Conservation (phyloP, 2,113 vertebrate species). For the Cariama cristata region DNA sequence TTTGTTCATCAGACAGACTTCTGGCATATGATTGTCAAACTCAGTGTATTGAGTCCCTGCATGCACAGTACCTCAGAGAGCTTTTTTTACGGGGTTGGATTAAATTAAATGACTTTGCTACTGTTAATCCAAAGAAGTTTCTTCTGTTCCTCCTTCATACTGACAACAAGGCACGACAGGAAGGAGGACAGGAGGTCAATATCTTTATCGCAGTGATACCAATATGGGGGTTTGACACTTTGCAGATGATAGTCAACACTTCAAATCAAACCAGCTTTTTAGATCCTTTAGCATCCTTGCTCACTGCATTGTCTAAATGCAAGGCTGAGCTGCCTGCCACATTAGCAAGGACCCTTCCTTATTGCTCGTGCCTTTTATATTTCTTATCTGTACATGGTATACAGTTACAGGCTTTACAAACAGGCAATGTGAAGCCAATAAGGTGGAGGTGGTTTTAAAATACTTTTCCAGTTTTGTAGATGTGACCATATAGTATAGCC, state of each 20-base stretch:
- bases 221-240: background rate
- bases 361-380: background rate
- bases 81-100: background rate
- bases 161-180: background rate
- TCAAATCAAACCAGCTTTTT: background rate
- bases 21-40: background rate
- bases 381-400: background rate
- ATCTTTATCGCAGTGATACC: background rate
- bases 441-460: background rate
- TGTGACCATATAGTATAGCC: background rate
- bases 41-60: background rate
- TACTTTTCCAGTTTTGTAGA: background rate
- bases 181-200: background rate
- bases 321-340: background rate
- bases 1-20: background rate
- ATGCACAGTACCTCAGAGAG: background rate
- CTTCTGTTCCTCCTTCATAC: background rate
- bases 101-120: background rate
- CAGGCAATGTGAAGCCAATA: background rate
- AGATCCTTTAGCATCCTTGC: background rate
- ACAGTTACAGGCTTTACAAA: background rate
- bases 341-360: background rate
- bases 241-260: background rate
- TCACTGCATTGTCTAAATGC: background rate
- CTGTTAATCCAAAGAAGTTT: background rate